phyloP scores from a whole-genome alignment of 2,888 invertebrate genomes.

The Agrilus mali region DNA sequence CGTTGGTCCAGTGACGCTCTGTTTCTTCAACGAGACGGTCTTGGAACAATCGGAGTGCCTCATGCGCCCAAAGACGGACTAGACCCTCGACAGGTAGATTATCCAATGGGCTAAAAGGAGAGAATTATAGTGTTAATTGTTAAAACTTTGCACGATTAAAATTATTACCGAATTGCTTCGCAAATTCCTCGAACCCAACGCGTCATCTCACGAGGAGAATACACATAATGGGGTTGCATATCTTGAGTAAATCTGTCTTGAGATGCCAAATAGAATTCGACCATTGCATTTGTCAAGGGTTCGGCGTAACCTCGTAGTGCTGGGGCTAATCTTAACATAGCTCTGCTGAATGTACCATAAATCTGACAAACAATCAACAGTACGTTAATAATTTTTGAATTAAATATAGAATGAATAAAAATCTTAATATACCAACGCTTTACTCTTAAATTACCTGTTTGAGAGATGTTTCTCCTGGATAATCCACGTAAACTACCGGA shows the following conservation, averaged over 20 bases:
- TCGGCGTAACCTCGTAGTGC: conserved; percentile 87
- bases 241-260: conserved; percentile 98
- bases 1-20: conserved; percentile 96
- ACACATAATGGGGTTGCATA: conserved; percentile 99
- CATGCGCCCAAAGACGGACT: conserved; percentile 98
- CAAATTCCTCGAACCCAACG: conserved; percentile 99
- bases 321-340: conserved; percentile 92
- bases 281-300: conserved; percentile 97
- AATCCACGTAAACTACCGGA: conserved; percentile 98
- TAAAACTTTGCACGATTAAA: not conserved
- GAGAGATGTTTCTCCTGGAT: conserved; percentile 94
- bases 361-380: conserved; percentile 42
- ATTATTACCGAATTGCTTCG: conserved; percentile 70
- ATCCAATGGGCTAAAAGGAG: conserved; percentile 65
- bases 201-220: conserved; percentile 98
- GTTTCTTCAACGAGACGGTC: conserved; percentile 87
- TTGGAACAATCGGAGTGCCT: conserved; percentile 94
- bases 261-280: conserved; percentile 91
- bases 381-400: conserved; percentile 2
- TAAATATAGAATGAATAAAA: not conserved
- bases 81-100: conserved; percentile 84
- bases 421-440: not conserved
- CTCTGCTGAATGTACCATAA: conserved; percentile 96
- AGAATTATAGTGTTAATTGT: conserved; percentile 1
- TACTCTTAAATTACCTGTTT: conserved; percentile 50